These are phyloP conservation scores for Microtus pennsylvanicus DNA, from an alignment of 2,113 vertebrate species.

Conservation along the genomic window DNA sequence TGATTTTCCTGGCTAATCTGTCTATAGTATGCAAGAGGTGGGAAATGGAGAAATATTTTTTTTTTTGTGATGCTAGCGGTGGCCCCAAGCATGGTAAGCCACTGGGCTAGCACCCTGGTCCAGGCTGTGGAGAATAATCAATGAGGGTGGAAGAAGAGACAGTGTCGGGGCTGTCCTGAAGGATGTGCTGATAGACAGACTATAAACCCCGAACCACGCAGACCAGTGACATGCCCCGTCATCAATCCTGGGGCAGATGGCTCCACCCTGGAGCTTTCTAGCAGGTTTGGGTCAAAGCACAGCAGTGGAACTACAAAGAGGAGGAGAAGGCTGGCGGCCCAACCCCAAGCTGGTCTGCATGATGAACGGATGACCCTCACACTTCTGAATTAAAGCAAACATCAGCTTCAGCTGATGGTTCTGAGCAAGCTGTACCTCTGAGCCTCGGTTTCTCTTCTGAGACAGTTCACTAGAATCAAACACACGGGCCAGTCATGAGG, in stretches of 20 bases:
- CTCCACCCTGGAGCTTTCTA: background rate
- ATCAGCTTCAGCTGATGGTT: background rate
- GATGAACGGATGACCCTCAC: too few relatives aligned
- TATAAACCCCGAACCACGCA: too few relatives aligned
- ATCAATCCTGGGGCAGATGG: background rate
- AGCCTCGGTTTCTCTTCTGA: background rate
- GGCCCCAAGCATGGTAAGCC: background rate
- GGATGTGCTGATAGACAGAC: background rate
- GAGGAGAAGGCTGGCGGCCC: too few relatives aligned
- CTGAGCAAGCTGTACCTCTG: background rate
- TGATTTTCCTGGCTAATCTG: too few relatives aligned
- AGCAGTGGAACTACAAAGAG: background rate
- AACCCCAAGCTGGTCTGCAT: background rate
- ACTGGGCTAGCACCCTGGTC: background rate
- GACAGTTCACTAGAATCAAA: background rate
- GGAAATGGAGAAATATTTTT: background rate
- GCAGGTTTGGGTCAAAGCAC: background rate
- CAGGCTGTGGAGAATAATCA: background rate
- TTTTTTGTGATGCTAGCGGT: background rate
- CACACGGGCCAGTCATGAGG: too few relatives aligned
- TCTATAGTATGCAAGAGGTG: too few relatives aligned
- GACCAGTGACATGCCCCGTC: background rate
- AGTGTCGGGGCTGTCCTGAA: background rate
- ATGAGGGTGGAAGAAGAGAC: background rate
- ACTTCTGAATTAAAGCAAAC: background rate